Evolutionary conservation across 1,140 invertebrate genomes (phyloP).

Genomic region (Sycobia sp.): DNA sequence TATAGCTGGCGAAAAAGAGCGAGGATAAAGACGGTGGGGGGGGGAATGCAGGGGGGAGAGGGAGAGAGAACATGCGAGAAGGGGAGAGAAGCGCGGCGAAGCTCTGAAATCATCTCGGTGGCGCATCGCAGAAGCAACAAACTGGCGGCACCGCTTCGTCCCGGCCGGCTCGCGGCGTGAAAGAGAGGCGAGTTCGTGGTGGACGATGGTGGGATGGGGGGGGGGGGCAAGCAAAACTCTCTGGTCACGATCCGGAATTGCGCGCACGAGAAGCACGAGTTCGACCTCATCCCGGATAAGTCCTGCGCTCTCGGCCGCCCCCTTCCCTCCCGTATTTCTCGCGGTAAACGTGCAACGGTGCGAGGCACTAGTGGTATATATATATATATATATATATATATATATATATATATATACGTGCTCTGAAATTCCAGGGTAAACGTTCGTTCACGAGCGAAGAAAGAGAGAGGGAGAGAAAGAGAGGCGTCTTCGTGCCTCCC

Average conservation of each 20-base stretch:
- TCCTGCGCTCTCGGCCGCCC: not conserved
- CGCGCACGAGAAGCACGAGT: constrained; percentile 21
- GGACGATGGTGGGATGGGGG: not conserved
- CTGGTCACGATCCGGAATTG: constrained; percentile 46
- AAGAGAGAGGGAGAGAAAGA: too few relatives aligned
- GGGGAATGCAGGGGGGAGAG: constrained; percentile 1
- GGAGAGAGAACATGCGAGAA: too few relatives aligned
- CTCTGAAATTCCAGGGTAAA: constrained; percentile 43
- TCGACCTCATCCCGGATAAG: constrained; percentile 27
- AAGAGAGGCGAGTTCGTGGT: constrained; percentile 18
- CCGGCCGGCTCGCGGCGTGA: too few relatives aligned
- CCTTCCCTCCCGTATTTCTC: too few relatives aligned
- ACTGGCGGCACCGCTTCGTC: too few relatives aligned
- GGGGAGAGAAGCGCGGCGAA: constrained; percentile 9
- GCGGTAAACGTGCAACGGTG: too few relatives aligned
- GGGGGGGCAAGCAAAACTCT: constrained; percentile 32
- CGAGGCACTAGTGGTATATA: too few relatives aligned
- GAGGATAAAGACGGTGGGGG: too few relatives aligned
- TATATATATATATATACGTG: constrained; percentile 3
- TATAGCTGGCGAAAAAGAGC: too few relatives aligned
- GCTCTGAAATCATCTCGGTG: constrained; percentile 17
- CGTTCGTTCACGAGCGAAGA: too few relatives aligned
- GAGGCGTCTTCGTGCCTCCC: constrained; percentile 34
- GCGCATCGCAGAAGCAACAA: too few relatives aligned
- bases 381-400: constrained; percentile 3